Evolutionary conservation across 1,140 invertebrate species (phyloP).

Genomic region (Drosophila nasuta): DNA sequence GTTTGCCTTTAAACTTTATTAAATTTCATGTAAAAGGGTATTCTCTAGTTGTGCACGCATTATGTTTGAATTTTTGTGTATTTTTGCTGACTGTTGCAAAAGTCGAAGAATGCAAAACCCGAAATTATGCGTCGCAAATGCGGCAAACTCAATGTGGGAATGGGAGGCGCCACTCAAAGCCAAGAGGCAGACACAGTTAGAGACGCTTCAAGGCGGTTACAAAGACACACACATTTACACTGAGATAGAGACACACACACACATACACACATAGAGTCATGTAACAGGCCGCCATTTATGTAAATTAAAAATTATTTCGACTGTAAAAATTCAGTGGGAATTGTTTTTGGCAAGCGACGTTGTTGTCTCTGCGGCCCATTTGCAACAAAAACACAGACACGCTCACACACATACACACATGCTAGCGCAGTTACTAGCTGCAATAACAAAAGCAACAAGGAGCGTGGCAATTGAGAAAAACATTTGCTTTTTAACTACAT

Average conservation of each 20-base stretch:
- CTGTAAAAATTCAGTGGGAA: constrained; percentile 77
- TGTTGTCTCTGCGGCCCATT: constrained; percentile 42
- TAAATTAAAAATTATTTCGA: constrained; percentile 81
- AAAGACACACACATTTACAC: constrained; percentile 32
- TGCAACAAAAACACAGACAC: constrained; percentile 38
- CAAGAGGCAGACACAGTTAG: constrained; percentile 30
- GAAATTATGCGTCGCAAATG: constrained; percentile 64
- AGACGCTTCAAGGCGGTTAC: constrained; percentile 41
- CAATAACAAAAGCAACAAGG: constrained; percentile 28
- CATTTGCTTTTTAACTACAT: constrained; percentile 78
- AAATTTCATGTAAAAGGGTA: not conserved
- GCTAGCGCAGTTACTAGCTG: not conserved
- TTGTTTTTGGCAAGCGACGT: constrained; percentile 74
- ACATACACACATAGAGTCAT: constrained; percentile 5
- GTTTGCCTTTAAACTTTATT: no score
- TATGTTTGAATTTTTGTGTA: not conserved
- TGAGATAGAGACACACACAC: not conserved
- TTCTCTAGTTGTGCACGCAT: constrained; percentile 2
- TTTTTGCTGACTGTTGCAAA: constrained; percentile 39
- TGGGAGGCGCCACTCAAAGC: constrained; percentile 25
- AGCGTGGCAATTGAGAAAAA: constrained; percentile 66
- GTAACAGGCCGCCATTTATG: constrained; percentile 70
- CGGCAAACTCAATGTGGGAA: constrained; percentile 35
- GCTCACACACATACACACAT: constrained; percentile 7
- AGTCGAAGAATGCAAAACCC: constrained; percentile 39